These are phyloP conservation scores for Syncerus caffer DNA, from an alignment of 2,797 vertebrate genomes.

Conservation along the genomic window DNA sequence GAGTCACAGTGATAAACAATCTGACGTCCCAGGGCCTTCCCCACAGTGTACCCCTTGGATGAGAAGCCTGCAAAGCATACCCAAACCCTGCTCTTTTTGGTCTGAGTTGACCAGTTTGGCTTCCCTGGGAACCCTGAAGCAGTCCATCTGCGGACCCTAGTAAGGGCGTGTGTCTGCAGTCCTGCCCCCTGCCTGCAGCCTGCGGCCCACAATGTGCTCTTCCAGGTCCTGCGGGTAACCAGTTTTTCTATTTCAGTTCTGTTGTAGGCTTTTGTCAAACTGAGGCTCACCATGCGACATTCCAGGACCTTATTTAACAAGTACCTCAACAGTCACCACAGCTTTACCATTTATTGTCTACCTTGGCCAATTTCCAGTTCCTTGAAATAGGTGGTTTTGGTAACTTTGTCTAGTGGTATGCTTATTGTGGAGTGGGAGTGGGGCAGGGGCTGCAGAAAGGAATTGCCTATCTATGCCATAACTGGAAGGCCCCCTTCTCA, in stretches of 20 bases:
- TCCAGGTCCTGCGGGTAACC: not conserved
- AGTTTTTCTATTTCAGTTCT: not conserved
- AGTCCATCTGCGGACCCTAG: not conserved
- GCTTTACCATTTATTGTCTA: not conserved
- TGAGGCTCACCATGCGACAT: not conserved
- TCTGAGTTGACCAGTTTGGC: not conserved
- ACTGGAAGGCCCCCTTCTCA: not conserved
- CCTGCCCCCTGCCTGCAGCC: no score
- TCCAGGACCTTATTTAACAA: not conserved
- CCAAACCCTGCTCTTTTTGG: not conserved
- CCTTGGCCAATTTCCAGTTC: not conserved
- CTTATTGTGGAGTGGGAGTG: not conserved
- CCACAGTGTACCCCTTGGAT: not conserved
- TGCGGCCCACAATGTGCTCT: fast-evolving
- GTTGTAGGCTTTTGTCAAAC: not conserved
- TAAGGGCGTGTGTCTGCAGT: not conserved
- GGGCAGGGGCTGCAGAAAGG: not conserved
- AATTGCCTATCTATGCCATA: not conserved
- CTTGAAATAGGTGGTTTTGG: not conserved
- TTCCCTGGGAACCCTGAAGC: not conserved
- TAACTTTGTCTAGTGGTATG: not conserved
- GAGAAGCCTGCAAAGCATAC: not conserved
- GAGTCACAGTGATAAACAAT: not conserved
- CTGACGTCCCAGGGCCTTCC: not conserved
- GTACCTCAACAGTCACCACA: not conserved